phyloP scores from a whole-genome alignment of 2,113 vertebrate genomes.

The Gallinago jamesoni region DNA sequence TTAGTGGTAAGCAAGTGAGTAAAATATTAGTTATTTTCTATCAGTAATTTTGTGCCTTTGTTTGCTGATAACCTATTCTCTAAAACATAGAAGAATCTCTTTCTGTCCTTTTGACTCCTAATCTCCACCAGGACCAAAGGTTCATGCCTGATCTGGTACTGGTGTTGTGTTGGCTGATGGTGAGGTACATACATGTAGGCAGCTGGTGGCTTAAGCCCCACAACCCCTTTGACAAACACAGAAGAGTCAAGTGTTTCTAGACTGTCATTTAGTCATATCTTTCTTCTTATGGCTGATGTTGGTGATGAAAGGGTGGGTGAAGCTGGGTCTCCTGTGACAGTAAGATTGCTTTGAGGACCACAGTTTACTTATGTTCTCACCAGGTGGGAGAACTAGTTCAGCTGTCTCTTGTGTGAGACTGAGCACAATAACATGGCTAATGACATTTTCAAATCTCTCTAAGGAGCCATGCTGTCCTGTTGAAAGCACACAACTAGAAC shows the following conservation, averaged over 20 bases:
- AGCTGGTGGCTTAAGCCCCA: accelerated
- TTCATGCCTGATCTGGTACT: not conserved
- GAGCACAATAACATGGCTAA: not conserved
- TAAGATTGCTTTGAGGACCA: not conserved
- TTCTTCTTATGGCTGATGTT: not conserved
- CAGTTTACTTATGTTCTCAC: not conserved
- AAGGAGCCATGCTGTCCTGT: not conserved
- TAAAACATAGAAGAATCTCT: not conserved
- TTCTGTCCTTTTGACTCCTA: not conserved
- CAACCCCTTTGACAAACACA: not conserved
- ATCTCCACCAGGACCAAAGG: not conserved
- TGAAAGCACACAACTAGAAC: not conserved
- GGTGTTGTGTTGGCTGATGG: not conserved
- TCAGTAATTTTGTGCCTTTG: not conserved
- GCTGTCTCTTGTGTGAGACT: not conserved
- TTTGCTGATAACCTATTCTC: not conserved
- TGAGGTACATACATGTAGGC: not conserved
- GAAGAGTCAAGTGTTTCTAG: not conserved
- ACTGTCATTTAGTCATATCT: not conserved
- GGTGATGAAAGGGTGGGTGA: not conserved
- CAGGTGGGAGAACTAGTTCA: not conserved
- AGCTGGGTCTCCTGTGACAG: not conserved
- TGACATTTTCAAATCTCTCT: not conserved
- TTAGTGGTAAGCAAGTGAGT: not conserved
- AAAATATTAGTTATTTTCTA: not conserved